Conservation (phyloP, 2,888 invertebrate species). For the Cheilosia urbana region DNA sequence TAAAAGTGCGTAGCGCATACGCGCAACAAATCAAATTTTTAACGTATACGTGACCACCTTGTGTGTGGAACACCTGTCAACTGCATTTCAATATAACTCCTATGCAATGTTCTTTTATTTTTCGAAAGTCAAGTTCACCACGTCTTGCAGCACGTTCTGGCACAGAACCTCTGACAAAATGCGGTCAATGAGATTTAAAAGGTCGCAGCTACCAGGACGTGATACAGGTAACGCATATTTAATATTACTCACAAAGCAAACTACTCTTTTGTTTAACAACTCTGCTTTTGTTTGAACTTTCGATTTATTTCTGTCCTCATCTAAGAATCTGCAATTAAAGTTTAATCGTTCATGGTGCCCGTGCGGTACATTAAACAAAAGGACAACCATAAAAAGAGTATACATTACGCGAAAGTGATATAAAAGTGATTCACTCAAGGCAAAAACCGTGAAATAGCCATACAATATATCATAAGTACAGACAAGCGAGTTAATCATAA, state of each 20-base stretch:
- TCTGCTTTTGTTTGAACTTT: slow-evolving; percentile 56
- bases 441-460: slow-evolving; percentile 49
- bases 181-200: slow-evolving; percentile 64
- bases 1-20: slow-evolving; percentile 49
- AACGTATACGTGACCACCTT: slow-evolving; percentile 67
- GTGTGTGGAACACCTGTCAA: slow-evolving; percentile 62
- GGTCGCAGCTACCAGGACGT: slow-evolving; percentile 56
- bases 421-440: slow-evolving; percentile 24
- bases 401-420: slow-evolving; percentile 27
- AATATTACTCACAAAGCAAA: slow-evolving; percentile 3
- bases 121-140: slow-evolving; percentile 50
- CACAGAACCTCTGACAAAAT: slow-evolving; percentile 55
- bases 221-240: slow-evolving; percentile 24
- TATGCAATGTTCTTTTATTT: slow-evolving; percentile 30
- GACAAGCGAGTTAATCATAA: background rate
- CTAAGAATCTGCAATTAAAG: slow-evolving; percentile 16
- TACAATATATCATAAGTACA: slow-evolving; percentile 26
- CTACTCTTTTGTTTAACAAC: slow-evolving; percentile 29
- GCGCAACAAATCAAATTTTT: slow-evolving; percentile 55
- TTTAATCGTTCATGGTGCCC: slow-evolving; percentile 40
- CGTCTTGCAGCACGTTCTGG: slow-evolving; percentile 43
- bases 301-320: slow-evolving; percentile 6
- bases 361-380: slow-evolving; percentile 23
- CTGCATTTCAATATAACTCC: slow-evolving; percentile 1
- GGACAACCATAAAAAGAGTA: slow-evolving; percentile 2